These are phyloP conservation scores for Daboia siamensis DNA, from an alignment of 2,113 vertebrate species.

Conservation along the genomic window DNA sequence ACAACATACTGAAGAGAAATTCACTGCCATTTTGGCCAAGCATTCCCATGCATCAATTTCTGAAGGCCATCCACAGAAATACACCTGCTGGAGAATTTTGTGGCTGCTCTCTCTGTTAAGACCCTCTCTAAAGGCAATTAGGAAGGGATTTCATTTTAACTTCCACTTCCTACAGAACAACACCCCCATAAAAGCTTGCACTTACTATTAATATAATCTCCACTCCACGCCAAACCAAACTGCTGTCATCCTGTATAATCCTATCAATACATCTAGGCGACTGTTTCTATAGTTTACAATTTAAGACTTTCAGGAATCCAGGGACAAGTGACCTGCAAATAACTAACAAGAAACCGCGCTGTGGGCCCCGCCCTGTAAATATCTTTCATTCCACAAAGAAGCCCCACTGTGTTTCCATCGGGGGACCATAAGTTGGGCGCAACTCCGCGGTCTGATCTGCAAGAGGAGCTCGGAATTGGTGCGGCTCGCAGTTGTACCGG, in stretches of 20 bases:
- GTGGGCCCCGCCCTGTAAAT: not conserved
- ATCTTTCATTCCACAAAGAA: not conserved
- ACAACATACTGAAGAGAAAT: not conserved
- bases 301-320: not conserved
- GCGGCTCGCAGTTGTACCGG: not conserved
- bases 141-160: not conserved
- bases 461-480: not conserved
- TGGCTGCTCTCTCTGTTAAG: not conserved
- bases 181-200: not conserved
- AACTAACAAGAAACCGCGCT: not conserved
- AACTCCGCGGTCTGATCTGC: not conserved
- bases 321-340: not conserved
- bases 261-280: constrained; percentile 10
- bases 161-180: not conserved
- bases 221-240: not conserved
- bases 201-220: not conserved
- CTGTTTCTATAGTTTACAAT: not conserved
- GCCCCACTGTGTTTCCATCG: not conserved
- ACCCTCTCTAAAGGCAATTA: not conserved
- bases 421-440: not conserved
- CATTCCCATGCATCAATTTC: not conserved
- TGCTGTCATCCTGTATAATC: not conserved
- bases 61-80: not conserved
- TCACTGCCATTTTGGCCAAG: not conserved
- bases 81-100: not conserved